phyloP scores from a whole-genome alignment of 23 tunicate genomes.

The Trididemnum miniatum region DNA sequence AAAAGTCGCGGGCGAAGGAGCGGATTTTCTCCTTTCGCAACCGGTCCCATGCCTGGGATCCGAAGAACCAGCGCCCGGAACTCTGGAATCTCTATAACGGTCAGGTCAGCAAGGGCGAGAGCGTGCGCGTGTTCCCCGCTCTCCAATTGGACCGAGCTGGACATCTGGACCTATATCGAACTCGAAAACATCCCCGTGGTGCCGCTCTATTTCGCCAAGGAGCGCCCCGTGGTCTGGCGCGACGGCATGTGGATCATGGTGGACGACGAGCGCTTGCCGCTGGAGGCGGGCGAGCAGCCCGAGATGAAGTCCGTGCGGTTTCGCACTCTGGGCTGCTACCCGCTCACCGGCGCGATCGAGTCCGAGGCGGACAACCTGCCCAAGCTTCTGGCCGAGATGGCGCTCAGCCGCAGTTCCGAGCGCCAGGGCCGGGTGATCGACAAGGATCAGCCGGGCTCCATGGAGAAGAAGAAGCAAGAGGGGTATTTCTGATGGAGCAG shows the following conservation, averaged over 20 bases:
- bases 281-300: neutral
- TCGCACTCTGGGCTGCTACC: neutral
- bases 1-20: conserved; percentile 6
- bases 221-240: neutral
- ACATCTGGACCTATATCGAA: neutral
- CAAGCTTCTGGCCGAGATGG: neutral
- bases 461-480: conserved; percentile 3
- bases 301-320: neutral
- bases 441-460: neutral
- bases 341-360: neutral
- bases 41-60: neutral
- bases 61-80: conserved; percentile 10
- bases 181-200: conserved; percentile 10
- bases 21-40: neutral
- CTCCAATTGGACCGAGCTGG: neutral
- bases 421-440: neutral
- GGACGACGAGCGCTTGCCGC: neutral
- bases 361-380: neutral
- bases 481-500: neutral
- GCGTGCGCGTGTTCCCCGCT: conserved; percentile 1
- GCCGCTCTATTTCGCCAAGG: neutral
- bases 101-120: neutral
- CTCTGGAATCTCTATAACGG: neutral
- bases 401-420: neutral
- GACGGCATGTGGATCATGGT: neutral